Conservation (phyloP, 2,113 vertebrate genomes). For the Proterorhinus semilunaris region DNA sequence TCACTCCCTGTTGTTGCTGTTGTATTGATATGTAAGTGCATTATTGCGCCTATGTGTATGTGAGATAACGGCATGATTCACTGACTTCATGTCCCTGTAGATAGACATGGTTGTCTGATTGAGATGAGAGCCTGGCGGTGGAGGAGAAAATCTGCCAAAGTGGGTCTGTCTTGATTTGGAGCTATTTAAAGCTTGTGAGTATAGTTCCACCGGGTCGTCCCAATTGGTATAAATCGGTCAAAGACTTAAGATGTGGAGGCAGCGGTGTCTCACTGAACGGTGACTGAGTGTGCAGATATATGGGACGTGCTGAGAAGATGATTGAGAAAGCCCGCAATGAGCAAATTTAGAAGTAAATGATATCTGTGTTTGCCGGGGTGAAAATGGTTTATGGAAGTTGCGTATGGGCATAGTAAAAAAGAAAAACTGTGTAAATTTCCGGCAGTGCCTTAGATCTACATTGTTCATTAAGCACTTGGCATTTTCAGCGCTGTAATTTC, state of each 20-base stretch:
- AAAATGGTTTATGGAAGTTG: background rate
- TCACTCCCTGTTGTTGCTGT: background rate
- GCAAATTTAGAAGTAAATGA: slow-evolving; percentile 18
- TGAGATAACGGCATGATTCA: slow-evolving; percentile 25
- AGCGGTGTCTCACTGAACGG: slow-evolving; percentile 17
- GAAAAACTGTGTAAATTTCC: background rate
- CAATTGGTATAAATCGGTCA: slow-evolving; percentile 52
- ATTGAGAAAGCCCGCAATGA: background rate
- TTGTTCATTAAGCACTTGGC: background rate
- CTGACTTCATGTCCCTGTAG: slow-evolving; percentile 14
- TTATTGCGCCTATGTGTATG: background rate
- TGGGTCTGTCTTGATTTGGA: slow-evolving; percentile 59
- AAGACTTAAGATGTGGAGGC: slow-evolving; percentile 44
- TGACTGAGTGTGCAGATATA: slow-evolving; percentile 2
- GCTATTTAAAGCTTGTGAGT: slow-evolving; percentile 61
- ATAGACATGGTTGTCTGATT: slow-evolving; percentile 25
- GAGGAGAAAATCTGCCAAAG: slow-evolving; percentile 46
- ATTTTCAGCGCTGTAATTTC: slow-evolving; percentile 3
- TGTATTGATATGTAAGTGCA: background rate
- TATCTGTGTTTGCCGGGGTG: background rate
- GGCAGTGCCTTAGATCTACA: background rate
- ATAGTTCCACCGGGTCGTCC: slow-evolving; percentile 47
- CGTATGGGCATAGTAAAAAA: background rate
- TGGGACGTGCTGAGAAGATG: background rate
- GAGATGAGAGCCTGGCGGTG: background rate